These are phyloP conservation scores for Molorchus minor DNA, from an alignment of 2,888 invertebrate genomes.

Conservation along the genomic window DNA sequence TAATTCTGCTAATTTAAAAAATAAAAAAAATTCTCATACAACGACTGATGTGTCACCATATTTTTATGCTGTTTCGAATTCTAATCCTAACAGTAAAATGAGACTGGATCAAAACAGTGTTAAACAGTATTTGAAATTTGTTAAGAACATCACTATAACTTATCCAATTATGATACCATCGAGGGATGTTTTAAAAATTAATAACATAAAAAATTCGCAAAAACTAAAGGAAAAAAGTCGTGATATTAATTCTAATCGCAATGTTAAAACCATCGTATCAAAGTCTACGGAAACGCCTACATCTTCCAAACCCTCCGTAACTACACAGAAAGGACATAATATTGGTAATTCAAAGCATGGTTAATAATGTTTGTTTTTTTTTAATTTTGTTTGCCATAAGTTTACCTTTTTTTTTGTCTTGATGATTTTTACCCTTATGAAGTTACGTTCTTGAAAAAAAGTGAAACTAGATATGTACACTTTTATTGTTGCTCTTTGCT, in stretches of 20 bases:
- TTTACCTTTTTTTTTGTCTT: slow-evolving; percentile 40
- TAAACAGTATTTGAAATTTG: slow-evolving; percentile 57
- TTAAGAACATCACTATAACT: slow-evolving; percentile 65
- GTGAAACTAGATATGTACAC: too few relatives aligned
- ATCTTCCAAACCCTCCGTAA: slow-evolving; percentile 27
- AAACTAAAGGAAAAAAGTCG: slow-evolving; percentile 63
- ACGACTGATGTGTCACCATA: slow-evolving; percentile 54
- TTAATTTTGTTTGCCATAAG: slow-evolving; percentile 45
- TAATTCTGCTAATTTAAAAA: slow-evolving; percentile 43
- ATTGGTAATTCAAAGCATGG: slow-evolving; percentile 37
- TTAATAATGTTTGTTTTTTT: slow-evolving; percentile 50
- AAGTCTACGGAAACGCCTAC: slow-evolving; percentile 51
- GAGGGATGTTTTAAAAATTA: slow-evolving; percentile 57
- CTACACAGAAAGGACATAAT: slow-evolving; percentile 29
- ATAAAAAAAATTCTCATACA: slow-evolving; percentile 42
- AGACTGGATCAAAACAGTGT: slow-evolving; percentile 53
- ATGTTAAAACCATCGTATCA: slow-evolving; percentile 56
- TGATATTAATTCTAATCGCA: slow-evolving; percentile 61
- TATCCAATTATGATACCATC: slow-evolving; percentile 74
- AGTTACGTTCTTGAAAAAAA: too few relatives aligned
- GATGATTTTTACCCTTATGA: slow-evolving; percentile 26
- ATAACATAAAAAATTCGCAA: slow-evolving; percentile 56
- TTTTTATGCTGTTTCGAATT: slow-evolving; percentile 55
- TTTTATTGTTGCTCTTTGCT: too few relatives aligned
- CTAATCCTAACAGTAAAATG: slow-evolving; percentile 51